Evolutionary conservation across 64 coral and sea anemone species (phyloP), one percentile per base, ranked within the genome.

Genomic region (Pocillopora verrucosa): DNA sequence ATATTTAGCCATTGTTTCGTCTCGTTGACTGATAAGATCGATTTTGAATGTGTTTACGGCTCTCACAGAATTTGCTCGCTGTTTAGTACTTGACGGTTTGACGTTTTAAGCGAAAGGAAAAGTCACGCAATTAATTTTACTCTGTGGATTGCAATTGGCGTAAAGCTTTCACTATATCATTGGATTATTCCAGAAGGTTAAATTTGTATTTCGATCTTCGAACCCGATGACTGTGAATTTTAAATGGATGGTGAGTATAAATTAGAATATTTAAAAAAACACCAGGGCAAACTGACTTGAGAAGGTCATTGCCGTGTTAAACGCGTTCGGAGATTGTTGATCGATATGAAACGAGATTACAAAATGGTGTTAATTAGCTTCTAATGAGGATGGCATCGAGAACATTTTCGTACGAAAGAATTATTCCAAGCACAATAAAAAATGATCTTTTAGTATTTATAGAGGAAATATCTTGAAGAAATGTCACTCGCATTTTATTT

Each of bases 281-380:
- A 56, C 22, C 64, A 67, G 17, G 63, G n/a, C 16, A 57, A 56
- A 30, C 63, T 63, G 12, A 63, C 12, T 15, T 15, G 61, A 17
- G 12, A 2, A 63, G 61, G 12, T 37, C 34, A 35, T 30, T 19
- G 9, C 35, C 37, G 16, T 85, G 82, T 85, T 56, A 65, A 85
- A 36, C 30, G 65, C 61, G 13, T 62, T 72, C 24, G 68, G 64
- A 72, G 63, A 72, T 85, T 6, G 37, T 57, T 72, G 64, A 85
- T 0, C 1, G 65, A 81, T 63, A 63, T 14, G 58, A 81, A 63
- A 63, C 61, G 22, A 24, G 59, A 25, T 81, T 81, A 61, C 79
- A 81, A 81, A 81, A 63, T 85, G 34, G 63, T 19, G 82, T 30
- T 85, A 58, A 72, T 85, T 72, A 15, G 17, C 13, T 85, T 30